Evolutionary conservation across 2,888 invertebrate genomes (phyloP), one percentile per base, ranked within the genome.

Genomic region (Orthosia incerta): DNA sequence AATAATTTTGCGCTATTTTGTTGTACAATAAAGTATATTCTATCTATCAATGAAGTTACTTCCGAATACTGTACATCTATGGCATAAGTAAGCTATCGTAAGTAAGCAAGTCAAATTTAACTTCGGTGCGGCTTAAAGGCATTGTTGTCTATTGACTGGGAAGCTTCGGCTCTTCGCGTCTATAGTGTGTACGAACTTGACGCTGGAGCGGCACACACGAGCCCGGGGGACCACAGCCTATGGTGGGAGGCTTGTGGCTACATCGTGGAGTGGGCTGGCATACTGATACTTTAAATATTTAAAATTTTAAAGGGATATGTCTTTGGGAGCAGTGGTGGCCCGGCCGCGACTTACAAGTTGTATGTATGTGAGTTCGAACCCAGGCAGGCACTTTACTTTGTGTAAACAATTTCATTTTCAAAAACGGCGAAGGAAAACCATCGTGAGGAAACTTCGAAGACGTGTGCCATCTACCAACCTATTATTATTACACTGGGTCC

Each of bases 91-190:
- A 87, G 87, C 88, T 88, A 88, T 88, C 76, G 86, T 89, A 85
- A 89, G 89, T 88, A 88, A 89, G 84, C 85, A 82, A 89, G 88
- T 88, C 87, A 84, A 88, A 87, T 87, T 88, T 84, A 83, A 83
- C 71, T 86, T 66, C 31, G 76, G 80, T 80, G 77, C 57, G 74
- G 86, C 82, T 87, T 87, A 87, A 86, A 88, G 87, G 88, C 86
- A 89, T 89, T 90, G 91, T 89, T 90, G 87, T 87, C 82, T 88
- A 89, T 89, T 89, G 89, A 87, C 57, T 63, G 46, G 4, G 75
- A 68, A 26, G 45, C 48, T 68, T 11, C 31, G 59, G 48, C 31
- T 59, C 26, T 7, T 39, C 56, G 20, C 48, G 72, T 72, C 76
- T 64, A 77, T 76, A 79, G 80, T 75, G 80, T 55, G 60, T 69